Conservation (phyloP, 2,113 vertebrate genomes). For the Aspidoscelis tigris region DNA sequence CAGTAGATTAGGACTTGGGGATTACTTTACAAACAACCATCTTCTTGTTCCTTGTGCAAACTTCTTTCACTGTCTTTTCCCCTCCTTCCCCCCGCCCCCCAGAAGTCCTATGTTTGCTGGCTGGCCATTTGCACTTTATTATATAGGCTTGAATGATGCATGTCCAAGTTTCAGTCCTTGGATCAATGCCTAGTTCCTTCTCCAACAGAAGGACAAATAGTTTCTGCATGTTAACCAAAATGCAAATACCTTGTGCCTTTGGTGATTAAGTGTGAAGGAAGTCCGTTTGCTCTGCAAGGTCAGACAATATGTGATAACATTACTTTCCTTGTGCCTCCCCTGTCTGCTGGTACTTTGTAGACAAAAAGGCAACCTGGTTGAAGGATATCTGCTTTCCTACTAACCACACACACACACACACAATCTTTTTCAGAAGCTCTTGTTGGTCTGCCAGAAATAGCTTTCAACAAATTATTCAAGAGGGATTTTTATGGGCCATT, state of each 20-base stretch:
- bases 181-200: rapidly evolving
- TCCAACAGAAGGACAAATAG: neutral
- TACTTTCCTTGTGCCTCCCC: neutral
- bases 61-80: no score
- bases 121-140: neutral
- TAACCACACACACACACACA: no score
- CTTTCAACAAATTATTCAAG: neutral
- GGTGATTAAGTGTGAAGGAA: neutral
- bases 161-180: neutral
- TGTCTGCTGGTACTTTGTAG: neutral
- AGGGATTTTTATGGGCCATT: no score
- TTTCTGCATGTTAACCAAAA: rapidly evolving
- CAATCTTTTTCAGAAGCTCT: neutral
- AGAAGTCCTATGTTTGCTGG: neutral
- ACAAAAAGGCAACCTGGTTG: neutral
- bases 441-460: neutral
- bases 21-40: no score
- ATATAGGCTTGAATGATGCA: rapidly evolving
- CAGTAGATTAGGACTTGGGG: no score
- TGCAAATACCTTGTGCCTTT: neutral
- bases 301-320: neutral
- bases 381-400: no score
- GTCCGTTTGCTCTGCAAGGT: conserved; percentile 41
- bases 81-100: no score
- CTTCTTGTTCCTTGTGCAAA: no score